These are phyloP conservation scores for Sisor rabdophorus DNA, from an alignment of 2,113 vertebrate species.

Conservation along the genomic window DNA sequence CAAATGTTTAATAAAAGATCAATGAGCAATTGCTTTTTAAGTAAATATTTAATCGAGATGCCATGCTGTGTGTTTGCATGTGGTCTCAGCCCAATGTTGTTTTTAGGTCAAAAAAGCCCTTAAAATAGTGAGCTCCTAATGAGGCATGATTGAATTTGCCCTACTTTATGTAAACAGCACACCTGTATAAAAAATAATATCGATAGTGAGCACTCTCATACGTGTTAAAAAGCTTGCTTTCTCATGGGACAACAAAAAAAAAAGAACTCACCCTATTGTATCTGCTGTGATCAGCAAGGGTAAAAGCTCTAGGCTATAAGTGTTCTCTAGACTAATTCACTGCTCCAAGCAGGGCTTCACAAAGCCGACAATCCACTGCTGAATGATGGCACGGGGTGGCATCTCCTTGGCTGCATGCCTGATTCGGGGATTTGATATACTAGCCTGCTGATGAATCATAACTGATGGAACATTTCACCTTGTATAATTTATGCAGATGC, in stretches of 20 bases:
- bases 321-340: conserved; percentile 21
- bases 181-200: conserved; percentile 46
- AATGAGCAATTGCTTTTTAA: conserved; percentile 52
- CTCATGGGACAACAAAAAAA: conserved; percentile 41
- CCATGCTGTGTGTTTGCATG: conserved; percentile 17
- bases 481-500: conserved; percentile 42
- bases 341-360: not conserved
- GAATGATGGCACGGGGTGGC: conserved; percentile 28
- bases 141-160: conserved; percentile 59
- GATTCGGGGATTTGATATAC: conserved; percentile 32
- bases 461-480: conserved; percentile 27
- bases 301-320: conserved; percentile 13
- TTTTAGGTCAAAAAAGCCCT: conserved; percentile 64
- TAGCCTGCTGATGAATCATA: conserved; percentile 26
- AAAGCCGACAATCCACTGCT: conserved; percentile 17
- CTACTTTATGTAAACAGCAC: conserved; percentile 51
- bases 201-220: conserved; percentile 50
- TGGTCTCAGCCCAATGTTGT: conserved; percentile 49
- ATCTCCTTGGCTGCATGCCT: conserved; percentile 8
- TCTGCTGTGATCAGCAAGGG: conserved; percentile 27
- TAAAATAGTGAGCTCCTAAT: conserved; percentile 43
- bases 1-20: not conserved
- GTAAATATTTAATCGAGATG: conserved; percentile 64
- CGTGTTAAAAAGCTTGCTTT: conserved; percentile 54
- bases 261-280: conserved; percentile 11